Percentiles rank a stretch among this genome's conserved stretches.
Evolutionary conservation across 2,888 invertebrate genomes (phyloP).

Genomic region (Leptura quadrifasciata): DNA sequence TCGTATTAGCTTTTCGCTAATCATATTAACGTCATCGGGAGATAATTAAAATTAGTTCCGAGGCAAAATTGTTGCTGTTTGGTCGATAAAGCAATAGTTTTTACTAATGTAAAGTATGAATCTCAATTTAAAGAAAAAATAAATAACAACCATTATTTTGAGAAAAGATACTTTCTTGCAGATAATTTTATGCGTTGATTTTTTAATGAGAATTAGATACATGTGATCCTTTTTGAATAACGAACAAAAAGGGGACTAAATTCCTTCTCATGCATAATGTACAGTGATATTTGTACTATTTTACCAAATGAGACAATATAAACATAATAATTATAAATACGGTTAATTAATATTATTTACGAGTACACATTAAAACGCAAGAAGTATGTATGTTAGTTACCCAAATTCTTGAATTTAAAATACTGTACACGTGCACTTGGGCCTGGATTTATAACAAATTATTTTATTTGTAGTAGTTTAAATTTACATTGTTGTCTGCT

Average conservation of each 20-base stretch:
- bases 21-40: no score
- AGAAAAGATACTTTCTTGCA: no score
- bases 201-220: no score
- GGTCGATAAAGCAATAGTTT: no score
- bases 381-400: neutral
- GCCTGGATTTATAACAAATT: neutral
- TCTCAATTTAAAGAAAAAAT: no score
- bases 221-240: no score
- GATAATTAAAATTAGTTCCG: no score
- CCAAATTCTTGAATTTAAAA: neutral
- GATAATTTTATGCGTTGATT: no score
- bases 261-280: neutral
- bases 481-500: neutral
- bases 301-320: neutral
- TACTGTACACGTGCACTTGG: neutral
- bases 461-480: neutral
- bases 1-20: no score
- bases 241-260: neutral
- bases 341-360: neutral
- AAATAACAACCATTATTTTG: no score
- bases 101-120: no score
- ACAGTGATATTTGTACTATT: neutral
- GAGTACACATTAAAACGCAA: neutral
- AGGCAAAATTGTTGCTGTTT: no score
- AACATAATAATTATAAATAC: neutral